Evolutionary conservation across 1,140 invertebrate species (phyloP), one percentile per base, ranked within the genome.

Genomic region (Carposina sasakii): DNA sequence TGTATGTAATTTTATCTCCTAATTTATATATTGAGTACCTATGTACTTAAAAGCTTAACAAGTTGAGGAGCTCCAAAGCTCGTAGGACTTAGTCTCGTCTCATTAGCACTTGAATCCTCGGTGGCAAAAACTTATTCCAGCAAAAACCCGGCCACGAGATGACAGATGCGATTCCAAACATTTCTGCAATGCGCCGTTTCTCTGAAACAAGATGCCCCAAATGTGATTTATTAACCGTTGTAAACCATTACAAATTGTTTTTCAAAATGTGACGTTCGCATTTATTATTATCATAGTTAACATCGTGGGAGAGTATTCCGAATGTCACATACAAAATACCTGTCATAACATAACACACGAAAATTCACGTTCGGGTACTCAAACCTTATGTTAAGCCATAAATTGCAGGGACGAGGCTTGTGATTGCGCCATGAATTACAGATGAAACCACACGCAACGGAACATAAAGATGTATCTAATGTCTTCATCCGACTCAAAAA

Each of bases 171-270:
- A 68, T 74, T 66, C 57, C 61, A 81, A 75, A 79, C 75, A 83
- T 81, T 81, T 76, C 73, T 60, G 68, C 75, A 75, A 76, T 73
- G 72, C 64, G 46, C 66, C 64, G 50, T 67, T 76, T 66, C 57
- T 65, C 56, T 67, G 72, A 73, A 76, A 78, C 73, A 73, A 73
- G 71, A 72, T 57, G 54, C 71, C 55, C 57, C 20, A 57, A 36
- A 39, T 60, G 48, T 78, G 73, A 78, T 76, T 78, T 81, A 78
- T 76, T 61, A 66, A 50, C 31, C 51, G 41, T 65, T 59, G 56
- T 72, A 66, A 69, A 66, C 53, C 55, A 71, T 68, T 74, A 78
- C 75, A 81, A 73, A 81, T 77, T 83, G 73, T 72, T 73, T 67
- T 66, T 48, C 53, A 64, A 63, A 67, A 62, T 43, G 52, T 65